Base-by-base conservation (phyloP, 2,113 vertebrate genomes). In the Paradoxurus hermaphroditus region DNA sequence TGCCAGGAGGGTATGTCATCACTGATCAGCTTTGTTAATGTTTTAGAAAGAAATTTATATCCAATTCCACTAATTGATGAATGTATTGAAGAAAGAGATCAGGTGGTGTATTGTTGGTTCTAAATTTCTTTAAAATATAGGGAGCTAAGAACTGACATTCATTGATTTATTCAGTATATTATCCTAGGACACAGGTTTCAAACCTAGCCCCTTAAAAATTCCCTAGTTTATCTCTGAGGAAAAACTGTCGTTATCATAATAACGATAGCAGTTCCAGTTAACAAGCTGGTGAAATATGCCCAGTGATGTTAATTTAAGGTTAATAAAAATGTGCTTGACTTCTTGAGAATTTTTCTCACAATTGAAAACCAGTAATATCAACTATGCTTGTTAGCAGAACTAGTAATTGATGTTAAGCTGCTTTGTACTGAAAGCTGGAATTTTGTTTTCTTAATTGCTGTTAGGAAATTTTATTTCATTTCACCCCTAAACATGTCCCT, bases 1-100 rank as follows among this genome's bases (percentile, higher is more conserved):
- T 96, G 92, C 97, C 96, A 97, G 90, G 94, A 98, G 93, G 82
- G 31, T 89, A 49, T 68, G 70, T 97, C 97, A 87, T 97, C 96
- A 98, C 95, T 98, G 98, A 90, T 98, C 98, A 98, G 97, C 98
- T 99, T 99, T 98, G 98, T 99, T 98, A 98, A 98, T 99, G 98
- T 98, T 98, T 98, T 82, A 62, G 96, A 98, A 98, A 96, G 98
- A 99, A 98, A 98, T 98, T 98, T 98, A 94, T 97, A 98, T 98
- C 98, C 97, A 86, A 99, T 99, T 99, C 98, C 97, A 98, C 98
- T 98, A 97, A 97, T 98, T 98, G 98, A 98, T 98, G 98, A 98
- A 98, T 98, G 98, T 98, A 86, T 90, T 97, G 16, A 97, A 98
- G 98, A 98, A 77, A 97, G 97, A 97, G 98, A 99, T 99, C 99